These are phyloP conservation scores for Tenualosa thibaudeaui DNA, from an alignment of 2,797 vertebrate species.

Conservation along the genomic window DNA sequence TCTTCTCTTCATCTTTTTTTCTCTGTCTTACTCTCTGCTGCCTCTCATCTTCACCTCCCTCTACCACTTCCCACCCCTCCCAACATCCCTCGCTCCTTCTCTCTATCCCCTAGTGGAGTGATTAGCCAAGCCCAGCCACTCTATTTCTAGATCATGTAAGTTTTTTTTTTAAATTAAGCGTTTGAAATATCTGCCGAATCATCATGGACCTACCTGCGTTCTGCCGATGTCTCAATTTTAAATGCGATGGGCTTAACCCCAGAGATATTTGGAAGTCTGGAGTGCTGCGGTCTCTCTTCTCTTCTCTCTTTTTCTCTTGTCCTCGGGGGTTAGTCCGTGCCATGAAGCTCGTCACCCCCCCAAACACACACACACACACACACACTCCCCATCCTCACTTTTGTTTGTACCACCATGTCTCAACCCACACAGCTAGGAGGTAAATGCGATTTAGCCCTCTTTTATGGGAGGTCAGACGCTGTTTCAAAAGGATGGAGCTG, in stretches of 20 bases:
- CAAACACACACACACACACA: too few species aligned
- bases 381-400: not conserved
- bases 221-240: slow-evolving; percentile 63
- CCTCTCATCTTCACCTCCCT: slow-evolving; percentile 32
- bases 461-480: not conserved
- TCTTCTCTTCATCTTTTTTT: slow-evolving; percentile 49
- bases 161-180: slow-evolving; percentile 74
- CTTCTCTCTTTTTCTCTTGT: not conserved
- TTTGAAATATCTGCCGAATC: slow-evolving; percentile 60
- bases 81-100: slow-evolving; percentile 38
- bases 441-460: slow-evolving; percentile 7
- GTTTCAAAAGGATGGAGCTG: not conserved
- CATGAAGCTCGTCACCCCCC: not conserved
- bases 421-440: not conserved
- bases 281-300: not conserved
- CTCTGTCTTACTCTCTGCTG: slow-evolving; percentile 37
- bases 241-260: slow-evolving; percentile 59
- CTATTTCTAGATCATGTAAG: slow-evolving; percentile 63
- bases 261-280: slow-evolving; percentile 40
- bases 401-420: not conserved
- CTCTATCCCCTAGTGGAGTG: slow-evolving; percentile 64
- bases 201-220: slow-evolving; percentile 56
- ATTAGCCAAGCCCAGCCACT: slow-evolving; percentile 65
- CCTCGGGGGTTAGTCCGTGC: not conserved
- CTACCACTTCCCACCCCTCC: not conserved